Conservation (phyloP, 2,888 invertebrate species). For the Lamellibrachia columna region DNA sequence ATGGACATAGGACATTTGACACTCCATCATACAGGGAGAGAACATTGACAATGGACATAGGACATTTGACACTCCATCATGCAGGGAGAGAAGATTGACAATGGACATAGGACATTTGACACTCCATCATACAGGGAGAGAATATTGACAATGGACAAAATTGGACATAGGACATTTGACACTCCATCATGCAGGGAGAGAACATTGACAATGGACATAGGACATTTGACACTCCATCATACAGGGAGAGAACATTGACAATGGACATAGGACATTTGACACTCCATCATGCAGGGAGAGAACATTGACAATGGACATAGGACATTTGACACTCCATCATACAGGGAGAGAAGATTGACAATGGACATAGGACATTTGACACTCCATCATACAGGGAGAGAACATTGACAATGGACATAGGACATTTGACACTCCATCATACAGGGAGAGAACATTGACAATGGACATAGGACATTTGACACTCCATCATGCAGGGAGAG, state of each 20-base stretch:
- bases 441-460: not conserved
- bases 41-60: not conserved
- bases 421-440: not conserved
- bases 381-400: not conserved
- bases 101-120: not conserved
- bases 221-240: not conserved
- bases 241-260: not conserved
- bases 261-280: not conserved
- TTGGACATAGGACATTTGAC: not conserved
- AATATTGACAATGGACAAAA: not conserved
- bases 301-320: not conserved
- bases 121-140: not conserved
- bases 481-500: not conserved
- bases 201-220: not conserved
- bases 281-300: not conserved
- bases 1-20: not conserved
- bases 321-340: not conserved
- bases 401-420: not conserved
- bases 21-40: not conserved
- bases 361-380: not conserved
- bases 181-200: not conserved
- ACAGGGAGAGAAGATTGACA: not conserved
- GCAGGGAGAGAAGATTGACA: not conserved
- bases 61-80: too few species aligned
- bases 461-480: not conserved